Conservation (phyloP, 2,888 invertebrate genomes). For the Stenurella melanura region DNA sequence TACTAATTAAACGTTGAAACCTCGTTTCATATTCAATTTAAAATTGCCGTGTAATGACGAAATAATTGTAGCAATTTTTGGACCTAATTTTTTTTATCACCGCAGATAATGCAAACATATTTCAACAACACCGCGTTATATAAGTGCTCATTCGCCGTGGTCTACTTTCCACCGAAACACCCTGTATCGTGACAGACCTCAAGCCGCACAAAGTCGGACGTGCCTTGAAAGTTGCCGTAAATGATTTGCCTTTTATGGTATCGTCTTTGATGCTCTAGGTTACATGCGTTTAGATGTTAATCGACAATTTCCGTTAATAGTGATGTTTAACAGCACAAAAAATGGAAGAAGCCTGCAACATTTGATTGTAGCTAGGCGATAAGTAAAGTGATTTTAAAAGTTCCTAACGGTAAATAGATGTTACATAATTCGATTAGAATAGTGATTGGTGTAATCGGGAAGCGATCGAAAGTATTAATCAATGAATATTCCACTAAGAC, state of each 20-base stretch:
- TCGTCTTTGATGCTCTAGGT: constrained; percentile 25
- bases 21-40: neutral
- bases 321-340: constrained; percentile 2
- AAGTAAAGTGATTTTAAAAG: constrained; percentile 1
- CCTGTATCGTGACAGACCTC: constrained; percentile 10
- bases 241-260: constrained; percentile 19
- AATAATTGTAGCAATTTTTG: neutral
- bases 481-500: neutral
- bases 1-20: too few species aligned
- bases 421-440: neutral
- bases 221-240: constrained; percentile 17
- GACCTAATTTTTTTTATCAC: neutral
- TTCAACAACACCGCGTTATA: neutral
- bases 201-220: constrained; percentile 10
- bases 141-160: neutral
- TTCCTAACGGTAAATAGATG: neutral
- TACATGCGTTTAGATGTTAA: constrained; percentile 30
- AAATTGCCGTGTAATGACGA: neutral
- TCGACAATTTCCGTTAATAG: constrained; percentile 19
- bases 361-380: constrained; percentile 12
- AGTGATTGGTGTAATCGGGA: neutral
- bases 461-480: neutral
- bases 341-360: neutral
- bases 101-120: neutral
- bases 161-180: constrained; percentile 9